Evolutionary conservation across 2,113 vertebrate species (phyloP).

Genomic region (Nettapus auritus): DNA sequence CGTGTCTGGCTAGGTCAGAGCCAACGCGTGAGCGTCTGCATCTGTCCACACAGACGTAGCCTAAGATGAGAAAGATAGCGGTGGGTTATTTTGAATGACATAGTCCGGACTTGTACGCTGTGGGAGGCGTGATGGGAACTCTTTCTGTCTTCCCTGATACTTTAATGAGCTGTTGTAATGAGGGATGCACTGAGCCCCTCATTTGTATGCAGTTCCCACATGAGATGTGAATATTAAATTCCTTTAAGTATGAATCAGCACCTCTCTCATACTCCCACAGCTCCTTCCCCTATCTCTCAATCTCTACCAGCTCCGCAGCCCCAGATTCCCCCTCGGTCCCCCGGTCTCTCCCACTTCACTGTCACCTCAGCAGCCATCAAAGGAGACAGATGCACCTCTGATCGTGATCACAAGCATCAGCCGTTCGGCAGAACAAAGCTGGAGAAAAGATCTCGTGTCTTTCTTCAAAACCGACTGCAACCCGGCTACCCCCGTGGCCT

Average conservation of each 20-base stretch:
- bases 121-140: constrained; percentile 61
- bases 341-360: background rate
- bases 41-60: background rate
- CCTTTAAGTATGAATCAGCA: constrained; percentile 60
- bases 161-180: constrained; percentile 65
- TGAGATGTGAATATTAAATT: constrained; percentile 62
- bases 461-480: background rate
- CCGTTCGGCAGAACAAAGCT: background rate
- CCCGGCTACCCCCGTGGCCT: accelerated
- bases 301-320: background rate
- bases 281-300: background rate
- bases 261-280: constrained; percentile 52
- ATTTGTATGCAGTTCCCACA: constrained; percentile 66
- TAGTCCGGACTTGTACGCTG: constrained; percentile 20
- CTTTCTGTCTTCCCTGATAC: constrained; percentile 51
- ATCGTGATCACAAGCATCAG: background rate
- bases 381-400: background rate
- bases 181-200: constrained; percentile 55
- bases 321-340: background rate
- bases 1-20: background rate
- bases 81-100: constrained; percentile 31
- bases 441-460: background rate
- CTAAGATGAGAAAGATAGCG: background rate
- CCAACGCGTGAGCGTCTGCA: background rate
- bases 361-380: background rate